phyloP scores from a whole-genome alignment of 2,888 invertebrate species.

The Aleiodes alternator region DNA sequence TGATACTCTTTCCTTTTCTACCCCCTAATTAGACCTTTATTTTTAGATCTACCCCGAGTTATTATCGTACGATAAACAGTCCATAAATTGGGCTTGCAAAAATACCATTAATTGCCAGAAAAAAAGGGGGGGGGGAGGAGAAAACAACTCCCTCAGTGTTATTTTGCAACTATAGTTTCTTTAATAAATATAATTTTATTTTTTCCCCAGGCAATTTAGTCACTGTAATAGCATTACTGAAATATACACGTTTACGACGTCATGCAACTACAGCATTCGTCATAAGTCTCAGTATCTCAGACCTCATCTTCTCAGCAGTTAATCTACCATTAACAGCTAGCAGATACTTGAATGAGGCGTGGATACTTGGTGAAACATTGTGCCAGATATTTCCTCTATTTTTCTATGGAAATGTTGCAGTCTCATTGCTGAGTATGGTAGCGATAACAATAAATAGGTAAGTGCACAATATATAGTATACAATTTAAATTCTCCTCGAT shows the following conservation, averaged over 20 bases:
- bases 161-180: slow-evolving; percentile 4
- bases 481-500: background rate
- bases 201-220: slow-evolving; percentile 84
- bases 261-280: slow-evolving; percentile 94
- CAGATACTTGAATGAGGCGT: slow-evolving; percentile 87
- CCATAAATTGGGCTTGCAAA: background rate
- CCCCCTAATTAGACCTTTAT: slow-evolving; percentile 2
- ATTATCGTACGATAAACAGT: slow-evolving; percentile 4
- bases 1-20: slow-evolving; percentile 24
- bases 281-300: slow-evolving; percentile 89
- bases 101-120: background rate
- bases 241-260: slow-evolving; percentile 86
- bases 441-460: slow-evolving; percentile 93
- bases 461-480: slow-evolving; percentile 56
- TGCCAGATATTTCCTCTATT: slow-evolving; percentile 92
- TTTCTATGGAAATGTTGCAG: slow-evolving; percentile 93
- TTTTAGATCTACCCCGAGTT: slow-evolving; percentile 25
- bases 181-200: background rate
- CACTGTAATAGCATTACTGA: slow-evolving; percentile 86
- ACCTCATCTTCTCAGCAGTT: slow-evolving; percentile 89
- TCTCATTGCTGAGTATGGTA: slow-evolving; percentile 91
- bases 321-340: slow-evolving; percentile 91
- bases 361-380: slow-evolving; percentile 86
- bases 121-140: no score
- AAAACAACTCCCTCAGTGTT: background rate